Percentiles rank a stretch among this genome's conserved stretches.
Conservation (phyloP, 2,113 vertebrate species). For the Pachypanchax playfairii region DNA sequence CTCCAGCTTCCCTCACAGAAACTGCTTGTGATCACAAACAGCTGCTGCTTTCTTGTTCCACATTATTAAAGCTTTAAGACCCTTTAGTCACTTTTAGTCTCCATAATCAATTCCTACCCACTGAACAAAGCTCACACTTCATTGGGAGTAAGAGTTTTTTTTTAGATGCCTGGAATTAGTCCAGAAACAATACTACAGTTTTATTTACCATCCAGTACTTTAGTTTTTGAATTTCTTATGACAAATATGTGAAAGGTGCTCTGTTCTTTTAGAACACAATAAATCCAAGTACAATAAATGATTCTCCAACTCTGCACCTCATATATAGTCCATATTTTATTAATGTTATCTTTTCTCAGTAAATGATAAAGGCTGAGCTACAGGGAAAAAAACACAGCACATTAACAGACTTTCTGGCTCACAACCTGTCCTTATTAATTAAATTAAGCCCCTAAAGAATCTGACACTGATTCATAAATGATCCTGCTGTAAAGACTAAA, state of each 20-base stretch:
- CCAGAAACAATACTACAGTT: slow-evolving; percentile 47
- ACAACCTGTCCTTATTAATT: slow-evolving; percentile 52
- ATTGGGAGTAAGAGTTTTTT: slow-evolving; percentile 21
- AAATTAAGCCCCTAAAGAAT: slow-evolving; percentile 35
- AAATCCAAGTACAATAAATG: slow-evolving; percentile 27
- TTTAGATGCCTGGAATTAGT: slow-evolving; percentile 44
- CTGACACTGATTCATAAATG: slow-evolving; percentile 10
- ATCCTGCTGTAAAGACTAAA: slow-evolving; percentile 3
- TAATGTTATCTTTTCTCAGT: slow-evolving; percentile 33
- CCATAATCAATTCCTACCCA: slow-evolving; percentile 37
- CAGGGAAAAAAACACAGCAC: slow-evolving; percentile 34
- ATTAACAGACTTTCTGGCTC: slow-evolving; percentile 24
- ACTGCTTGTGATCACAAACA: slow-evolving; percentile 49
- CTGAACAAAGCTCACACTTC: slow-evolving; percentile 15
- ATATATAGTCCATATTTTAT: slow-evolving; percentile 39
- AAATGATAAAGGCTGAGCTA: slow-evolving; percentile 4
- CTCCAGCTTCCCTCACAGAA: slow-evolving; percentile 42
- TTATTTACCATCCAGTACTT: slow-evolving; percentile 1
- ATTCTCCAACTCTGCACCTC: slow-evolving; percentile 24
- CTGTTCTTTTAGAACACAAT: slow-evolving; percentile 3
- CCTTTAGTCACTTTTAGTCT: slow-evolving; percentile 20
- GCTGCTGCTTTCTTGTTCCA: slow-evolving; percentile 43
- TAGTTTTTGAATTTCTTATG: background rate
- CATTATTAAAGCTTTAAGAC: slow-evolving; percentile 60
- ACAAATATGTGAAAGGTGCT: background rate